Base-by-base conservation (phyloP, 1,140 invertebrate species). In the Sarcophaga peregrina region DNA sequence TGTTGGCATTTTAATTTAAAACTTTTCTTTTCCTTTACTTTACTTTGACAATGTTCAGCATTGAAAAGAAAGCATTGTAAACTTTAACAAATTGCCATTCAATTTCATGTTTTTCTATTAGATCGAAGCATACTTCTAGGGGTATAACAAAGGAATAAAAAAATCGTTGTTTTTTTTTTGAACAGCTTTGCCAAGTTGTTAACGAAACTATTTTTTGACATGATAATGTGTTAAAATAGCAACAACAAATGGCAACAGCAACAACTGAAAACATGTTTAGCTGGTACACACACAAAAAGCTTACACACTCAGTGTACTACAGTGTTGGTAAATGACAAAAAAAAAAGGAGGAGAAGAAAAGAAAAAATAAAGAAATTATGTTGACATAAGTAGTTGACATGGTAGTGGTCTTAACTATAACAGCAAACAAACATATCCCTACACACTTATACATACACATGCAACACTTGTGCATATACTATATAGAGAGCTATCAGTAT, bases 311-410 rank as follows among this genome's bases (percentile, higher is more conserved):
- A n/a, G n/a, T 0, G 54, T 3, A 68, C 62, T 7, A 2, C 25
- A 15, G 54, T 58, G 25, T 37, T 37, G 54, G n/a, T 58, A 58
- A 58, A 58, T 6, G 13, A 5, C 11, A n/a, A n/a, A n/a, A n/a
- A n/a, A 6, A 15, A 58, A n/a, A 58, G 11, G 13, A 58, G 54
- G 54, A n/a, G 54, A 15, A 13, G n/a, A 58, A 58, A 58, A 11
- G 7, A 13, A 58, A 13, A 58, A 58, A 58, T 58, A n/a, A 20
- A 68, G 17, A 68, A 68, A 68, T 68, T 68, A 68, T 68, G 62
- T 68, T 68, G 62, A 68, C 62, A 68, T 68, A 68, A 68, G 62
- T 68, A 20, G 17, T 68, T 68, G 62, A 68, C 62, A 68, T 68
- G 20, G 62, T 68, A 68, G 62, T 68, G 62, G 62, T 68, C 62